Base-by-base conservation (phyloP, 1,140 invertebrate genomes). In the Oryctes rhinoceros region DNA sequence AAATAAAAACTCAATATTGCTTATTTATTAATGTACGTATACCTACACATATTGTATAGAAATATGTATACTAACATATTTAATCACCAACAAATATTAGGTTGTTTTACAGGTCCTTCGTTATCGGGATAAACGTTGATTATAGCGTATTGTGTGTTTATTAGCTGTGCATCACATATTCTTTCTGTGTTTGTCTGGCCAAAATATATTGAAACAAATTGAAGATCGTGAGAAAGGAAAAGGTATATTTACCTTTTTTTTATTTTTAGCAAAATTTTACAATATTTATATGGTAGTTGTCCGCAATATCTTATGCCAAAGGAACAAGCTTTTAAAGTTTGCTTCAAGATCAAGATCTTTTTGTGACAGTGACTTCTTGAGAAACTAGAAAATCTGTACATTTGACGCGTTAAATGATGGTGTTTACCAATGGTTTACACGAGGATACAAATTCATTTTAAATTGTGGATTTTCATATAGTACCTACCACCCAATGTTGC, bases 181-280 rank as follows among this genome's bases (percentile, higher is more conserved):
- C 0, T 30, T 30, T 30, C n/a, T n/a, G n/a, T n/a, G n/a, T 76
- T 48, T 76, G 18, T n/a, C 74, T 48, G 6, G 24, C 1, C 1
- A 2, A 75, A 75, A 35, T 37, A 75, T 30, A 20, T 48, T 76
- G 30, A 76, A 76, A 47, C 24, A 1, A 39, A 74, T 74, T 74
- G 71, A 74, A 35, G 24, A 24, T 74, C 71, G 24, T 39, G 30
- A 35, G 3, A 74, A 74, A 74, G 71, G 6, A 24, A 74, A 74
- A 24, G 30, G 18, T 15, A 30, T 30, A 30, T 15, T 9, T 24
- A 74, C 74, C n/a, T 76, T n/a, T n/a, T n/a, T n/a, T n/a, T n/a
- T n/a, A n/a, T n/a, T n/a, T n/a, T n/a, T 44, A 76, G 35, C 74
- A 20, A 76, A 76, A 7, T 13, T 7, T 7, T 76, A 76, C 74